Base-by-base conservation (phyloP, 2,888 invertebrate species). In the Panopea generosa region DNA sequence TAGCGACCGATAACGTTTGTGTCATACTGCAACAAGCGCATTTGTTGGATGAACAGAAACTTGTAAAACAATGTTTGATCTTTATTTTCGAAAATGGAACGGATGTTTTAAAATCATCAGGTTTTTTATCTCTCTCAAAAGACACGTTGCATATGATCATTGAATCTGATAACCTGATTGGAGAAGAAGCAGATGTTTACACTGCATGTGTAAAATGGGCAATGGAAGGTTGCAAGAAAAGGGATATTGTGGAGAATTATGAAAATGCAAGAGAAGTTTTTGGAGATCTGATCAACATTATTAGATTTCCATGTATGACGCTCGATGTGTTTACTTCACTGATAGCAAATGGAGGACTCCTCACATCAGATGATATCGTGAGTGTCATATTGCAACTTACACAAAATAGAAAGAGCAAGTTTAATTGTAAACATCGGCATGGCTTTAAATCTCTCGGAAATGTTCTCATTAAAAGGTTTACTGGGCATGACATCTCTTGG, bases 131-230 rank as follows among this genome's bases (percentile, higher is more conserved):
- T 72, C 92, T 96, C 27, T 94, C 94, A 9, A 94, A 94, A 77
- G 94, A 94, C 49, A 95, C 95, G 79, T 93, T 96, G 40, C 93
- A 94, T 4, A 93, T 94, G 38, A 95, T 96, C 60, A 94, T 95
- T 0, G 93, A 93, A 63, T 94, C 96, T 4, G 95, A 96, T 77
- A 95, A 95, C 2, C 91, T 97, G 57, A 93, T 94, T 71, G 94
- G 96, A 6, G 93, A 94, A 26, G 85, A 85, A 62, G 50, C 73
- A 18, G 59, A 70, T 11, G 67, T 85, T 14, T 86, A 82, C 52
- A 69, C 52, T 26, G 79, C 79, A 1, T 80, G 81, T 20, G 38
- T 75, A 27, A 49, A 45, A 22, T 86, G 86, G 85, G 82, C 83
- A 3, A 62, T 73, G 33, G 66, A 67, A 9, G 68, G 82, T 40